phyloP scores from a whole-genome alignment of 2,888 invertebrate species.

The Entomobrya proxima region DNA sequence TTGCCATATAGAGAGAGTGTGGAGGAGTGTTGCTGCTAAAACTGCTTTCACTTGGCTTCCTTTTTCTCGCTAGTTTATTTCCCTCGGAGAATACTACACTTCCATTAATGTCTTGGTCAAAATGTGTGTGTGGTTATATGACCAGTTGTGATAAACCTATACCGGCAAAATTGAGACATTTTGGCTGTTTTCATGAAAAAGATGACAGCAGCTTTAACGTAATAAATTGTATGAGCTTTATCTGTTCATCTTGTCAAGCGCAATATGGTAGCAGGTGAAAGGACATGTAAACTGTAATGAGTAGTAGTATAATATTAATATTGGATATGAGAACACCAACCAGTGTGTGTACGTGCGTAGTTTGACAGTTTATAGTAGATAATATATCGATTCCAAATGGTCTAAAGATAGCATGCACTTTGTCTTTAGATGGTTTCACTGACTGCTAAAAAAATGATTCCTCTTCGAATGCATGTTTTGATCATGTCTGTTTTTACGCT shows the following conservation, averaged over 20 bases:
- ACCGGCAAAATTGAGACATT: not conserved
- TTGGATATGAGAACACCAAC: too few relatives aligned
- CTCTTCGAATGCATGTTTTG: constrained; percentile 4
- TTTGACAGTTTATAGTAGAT: not conserved
- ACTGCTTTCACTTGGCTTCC: too few relatives aligned
- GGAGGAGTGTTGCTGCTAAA: too few relatives aligned
- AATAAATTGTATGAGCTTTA: not conserved
- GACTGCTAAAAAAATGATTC: not conserved
- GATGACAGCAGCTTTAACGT: not conserved
- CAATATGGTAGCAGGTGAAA: not conserved
- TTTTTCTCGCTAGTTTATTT: too few relatives aligned
- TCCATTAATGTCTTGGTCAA: too few relatives aligned
- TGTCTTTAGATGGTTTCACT: not conserved
- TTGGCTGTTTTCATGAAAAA: not conserved
- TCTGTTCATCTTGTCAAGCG: not conserved
- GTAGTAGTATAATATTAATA: too few relatives aligned
- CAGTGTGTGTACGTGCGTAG: too few relatives aligned
- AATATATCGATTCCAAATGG: constrained; percentile 9
- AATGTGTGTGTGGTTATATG: too few relatives aligned
- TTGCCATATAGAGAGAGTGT: too few relatives aligned
- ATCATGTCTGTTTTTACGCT: too few relatives aligned
- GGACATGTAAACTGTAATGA: not conserved
- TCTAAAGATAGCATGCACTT: not conserved
- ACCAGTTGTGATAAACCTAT: too few relatives aligned
- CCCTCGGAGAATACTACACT: too few relatives aligned